Conservation (phyloP, 2,113 vertebrate species). For the Tragelaphus buxtoni region DNA sequence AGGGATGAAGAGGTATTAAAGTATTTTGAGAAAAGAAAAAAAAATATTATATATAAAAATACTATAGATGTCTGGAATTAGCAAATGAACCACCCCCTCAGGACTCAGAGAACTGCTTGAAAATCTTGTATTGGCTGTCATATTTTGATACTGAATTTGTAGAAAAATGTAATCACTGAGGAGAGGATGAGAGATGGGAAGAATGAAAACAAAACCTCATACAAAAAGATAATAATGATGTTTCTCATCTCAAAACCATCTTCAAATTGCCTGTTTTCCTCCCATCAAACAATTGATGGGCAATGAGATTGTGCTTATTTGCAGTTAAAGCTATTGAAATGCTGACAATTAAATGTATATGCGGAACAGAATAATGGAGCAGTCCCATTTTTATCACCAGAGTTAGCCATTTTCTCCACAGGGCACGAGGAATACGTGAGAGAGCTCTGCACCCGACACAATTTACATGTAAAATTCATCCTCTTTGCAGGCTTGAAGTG, state of each 20-base stretch:
- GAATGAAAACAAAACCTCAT: conserved; percentile 50
- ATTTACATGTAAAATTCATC: neutral
- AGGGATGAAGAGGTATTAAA: neutral
- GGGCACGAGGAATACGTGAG: neutral
- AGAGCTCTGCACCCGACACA: neutral
- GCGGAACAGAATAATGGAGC: conserved; percentile 67
- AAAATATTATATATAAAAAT: neutral
- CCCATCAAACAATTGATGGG: conserved; percentile 73
- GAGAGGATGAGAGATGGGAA: neutral
- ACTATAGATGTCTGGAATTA: neutral
- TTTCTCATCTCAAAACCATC: conserved; percentile 61
- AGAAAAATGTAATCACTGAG: conserved; percentile 43
- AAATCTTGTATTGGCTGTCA: neutral
- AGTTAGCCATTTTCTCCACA: conserved; percentile 67
- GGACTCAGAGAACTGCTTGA: neutral
- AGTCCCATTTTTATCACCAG: conserved; percentile 70
- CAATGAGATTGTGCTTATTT: conserved; percentile 78
- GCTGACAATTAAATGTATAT: conserved; percentile 78
- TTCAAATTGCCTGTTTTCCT: conserved; percentile 71
- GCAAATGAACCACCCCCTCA: neutral
- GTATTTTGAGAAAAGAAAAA: neutral
- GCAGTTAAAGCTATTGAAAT: conserved; percentile 77
- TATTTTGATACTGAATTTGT: conserved; percentile 47
- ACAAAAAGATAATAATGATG: conserved; percentile 57
- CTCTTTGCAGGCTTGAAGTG: neutral